A percentile compares a stretch with the other conserved stretches of the same genome.
Evolutionary conservation across 2,888 invertebrate species (phyloP).

Genomic region (Zygogramma bicolorata): DNA sequence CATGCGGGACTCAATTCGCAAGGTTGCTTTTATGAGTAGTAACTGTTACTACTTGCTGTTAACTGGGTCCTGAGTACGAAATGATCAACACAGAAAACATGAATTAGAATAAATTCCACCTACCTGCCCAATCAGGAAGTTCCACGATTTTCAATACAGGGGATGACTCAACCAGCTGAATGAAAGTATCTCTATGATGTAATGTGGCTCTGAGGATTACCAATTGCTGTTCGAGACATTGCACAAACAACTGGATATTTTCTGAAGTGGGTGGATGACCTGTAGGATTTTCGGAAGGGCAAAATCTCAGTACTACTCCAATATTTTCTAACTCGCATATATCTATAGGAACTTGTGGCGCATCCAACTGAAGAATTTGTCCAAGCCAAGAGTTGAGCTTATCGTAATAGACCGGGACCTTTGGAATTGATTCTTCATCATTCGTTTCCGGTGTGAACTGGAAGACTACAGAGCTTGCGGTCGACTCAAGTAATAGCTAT

Average conservation of each 20-base stretch:
- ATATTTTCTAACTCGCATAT: constrained; percentile 87
- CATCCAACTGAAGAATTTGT: constrained; percentile 88
- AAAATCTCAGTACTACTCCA: constrained; percentile 87
- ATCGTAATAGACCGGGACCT: constrained; percentile 81
- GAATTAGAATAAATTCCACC: too few species aligned
- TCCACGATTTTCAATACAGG: constrained; percentile 84
- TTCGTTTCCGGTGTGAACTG: constrained; percentile 80
- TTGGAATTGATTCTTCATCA: constrained; percentile 66
- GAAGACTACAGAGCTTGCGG: constrained; percentile 88
- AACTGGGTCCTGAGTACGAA: too few species aligned
- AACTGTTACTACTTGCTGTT: too few species aligned
- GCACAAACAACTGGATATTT: constrained; percentile 78
- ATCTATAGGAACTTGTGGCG: constrained; percentile 86
- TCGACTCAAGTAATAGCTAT: constrained; percentile 78
- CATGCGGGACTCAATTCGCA: too few species aligned
- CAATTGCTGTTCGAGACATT: constrained; percentile 84
- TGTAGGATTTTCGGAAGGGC: constrained; percentile 81
- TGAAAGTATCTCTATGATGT: constrained; percentile 82
- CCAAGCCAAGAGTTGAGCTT: constrained; percentile 92
- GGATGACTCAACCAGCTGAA: constrained; percentile 76
- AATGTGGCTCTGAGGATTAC: constrained; percentile 89
- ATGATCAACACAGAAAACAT: too few species aligned
- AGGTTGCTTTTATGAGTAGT: too few species aligned
- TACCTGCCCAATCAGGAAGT: constrained; percentile 93
- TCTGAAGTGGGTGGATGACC: constrained; percentile 71